Evolutionary conservation across 2,888 invertebrate genomes (phyloP), one percentile per base, ranked within the genome.

Genomic region (Hipparchia semele): DNA sequence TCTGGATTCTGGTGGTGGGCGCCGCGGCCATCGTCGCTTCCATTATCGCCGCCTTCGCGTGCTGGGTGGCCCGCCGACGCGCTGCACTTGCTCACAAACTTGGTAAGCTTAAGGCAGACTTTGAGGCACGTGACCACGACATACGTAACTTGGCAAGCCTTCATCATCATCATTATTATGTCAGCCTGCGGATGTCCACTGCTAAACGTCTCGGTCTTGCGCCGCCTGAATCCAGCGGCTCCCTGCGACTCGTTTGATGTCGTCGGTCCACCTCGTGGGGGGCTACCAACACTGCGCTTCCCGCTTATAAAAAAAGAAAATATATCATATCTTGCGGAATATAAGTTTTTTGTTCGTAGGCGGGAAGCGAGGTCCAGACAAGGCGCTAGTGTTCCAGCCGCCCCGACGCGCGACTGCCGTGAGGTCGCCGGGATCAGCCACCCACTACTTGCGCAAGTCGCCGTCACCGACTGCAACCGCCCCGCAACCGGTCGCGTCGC

Each of bases 361-460:
- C 33, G 86, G 90, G 76, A 94, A 94, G 80, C 93, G 96, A 61
- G 95, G 95, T 0, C 95, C 95, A 39, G 96, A 96, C 84, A 93
- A 92, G 85, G 91, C 93, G 73, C 85, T 94, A 90, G 96, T 96
- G 60, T 96, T 96, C 90, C 96, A 96, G 77, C 95, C 96, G 0
- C 96, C 96, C 1, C 95, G 96, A 0, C 95, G 96, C 78, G 96
- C 97, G 6, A 96, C 96, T 0, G 97, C 97, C 0, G 98, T 98
- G 71, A 97, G 97, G 79, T 98, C 97, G 75, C 98, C 98, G 0
- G 97, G 97, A 70, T 97, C 97, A 12, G 95, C 96, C 77, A 96
- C 96, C 49, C 98, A 98, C 87, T 98, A 98, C 90, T 91, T 98
- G 86, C 98, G 98, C 94, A 99, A 98, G 91, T 98, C 97, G n/a